Percentiles rank a stretch among this genome's conserved stretches.
These are phyloP conservation scores for Nesoenas mayeri DNA, from an alignment of 2,113 vertebrate species.

Conservation along the genomic window DNA sequence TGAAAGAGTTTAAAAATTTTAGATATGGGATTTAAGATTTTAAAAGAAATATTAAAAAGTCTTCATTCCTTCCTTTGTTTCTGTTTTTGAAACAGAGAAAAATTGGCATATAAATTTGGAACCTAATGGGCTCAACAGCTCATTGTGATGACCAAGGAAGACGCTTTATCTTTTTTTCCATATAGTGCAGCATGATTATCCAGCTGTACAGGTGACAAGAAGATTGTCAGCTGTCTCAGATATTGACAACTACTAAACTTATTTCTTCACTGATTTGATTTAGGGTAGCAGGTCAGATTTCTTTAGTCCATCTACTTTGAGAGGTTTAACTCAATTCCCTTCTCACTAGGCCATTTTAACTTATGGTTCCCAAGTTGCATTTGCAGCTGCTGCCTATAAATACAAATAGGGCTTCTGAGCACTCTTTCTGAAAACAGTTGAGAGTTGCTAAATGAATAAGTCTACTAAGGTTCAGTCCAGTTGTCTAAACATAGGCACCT, in stretches of 20 bases:
- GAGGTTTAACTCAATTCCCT: not conserved
- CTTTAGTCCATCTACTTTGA: not conserved
- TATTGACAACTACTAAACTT: not conserved
- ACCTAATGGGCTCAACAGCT: not conserved
- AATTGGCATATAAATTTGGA: not conserved
- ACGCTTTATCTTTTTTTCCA: not conserved
- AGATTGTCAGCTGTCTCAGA: not conserved
- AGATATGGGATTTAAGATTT: not conserved
- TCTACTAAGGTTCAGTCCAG: not conserved
- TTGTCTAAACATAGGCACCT: not conserved
- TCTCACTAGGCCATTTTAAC: not conserved
- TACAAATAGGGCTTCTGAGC: not conserved
- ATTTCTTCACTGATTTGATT: not conserved
- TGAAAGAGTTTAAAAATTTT: not conserved
- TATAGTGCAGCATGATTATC: not conserved
- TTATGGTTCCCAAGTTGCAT: not conserved
- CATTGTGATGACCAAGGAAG: not conserved
- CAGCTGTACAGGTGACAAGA: not conserved
- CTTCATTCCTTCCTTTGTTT: not conserved
- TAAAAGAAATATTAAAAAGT: not conserved
- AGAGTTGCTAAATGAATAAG: not conserved
- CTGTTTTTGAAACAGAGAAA: not conserved
- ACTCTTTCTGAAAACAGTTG: not conserved
- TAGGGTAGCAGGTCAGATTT: not conserved
- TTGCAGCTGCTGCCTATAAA: not conserved